These are phyloP conservation scores for Erythrocercus mccallii DNA, from an alignment of 2,113 vertebrate species.

Conservation along the genomic window DNA sequence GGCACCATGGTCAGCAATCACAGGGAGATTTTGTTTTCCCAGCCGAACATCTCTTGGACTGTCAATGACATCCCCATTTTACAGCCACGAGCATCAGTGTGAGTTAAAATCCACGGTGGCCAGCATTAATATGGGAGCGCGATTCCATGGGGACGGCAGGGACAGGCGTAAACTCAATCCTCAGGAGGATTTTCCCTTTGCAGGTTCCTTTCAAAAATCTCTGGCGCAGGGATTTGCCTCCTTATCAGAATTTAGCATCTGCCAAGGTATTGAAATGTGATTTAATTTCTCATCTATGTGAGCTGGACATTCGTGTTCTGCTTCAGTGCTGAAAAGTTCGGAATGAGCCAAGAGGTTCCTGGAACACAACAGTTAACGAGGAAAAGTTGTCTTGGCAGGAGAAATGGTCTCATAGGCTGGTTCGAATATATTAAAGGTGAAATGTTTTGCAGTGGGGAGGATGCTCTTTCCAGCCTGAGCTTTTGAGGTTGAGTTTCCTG, in stretches of 20 bases:
- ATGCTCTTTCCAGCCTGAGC: constrained; percentile 1
- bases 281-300: not conserved
- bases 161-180: not conserved
- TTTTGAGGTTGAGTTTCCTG: constrained; percentile 60
- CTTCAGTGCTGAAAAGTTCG: not conserved
- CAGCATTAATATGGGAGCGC: accelerated
- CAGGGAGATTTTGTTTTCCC: not conserved
- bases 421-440: constrained; percentile 59
- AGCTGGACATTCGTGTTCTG: constrained; percentile 32
- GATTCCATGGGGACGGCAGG: too few relatives aligned
- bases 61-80: not conserved
- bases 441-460: constrained; percentile 46
- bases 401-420: constrained; percentile 6
- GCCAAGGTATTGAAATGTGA: constrained; percentile 9
- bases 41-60: not conserved
- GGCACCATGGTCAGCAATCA: not conserved
- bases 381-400: constrained; percentile 58
- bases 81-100: not conserved
- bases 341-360: constrained; percentile 55
- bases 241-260: not conserved
- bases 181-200: not conserved
- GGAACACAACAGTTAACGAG: constrained; percentile 62
- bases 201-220: not conserved
- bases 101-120: not conserved
- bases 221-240: not conserved